A percentile compares a stretch with the other conserved stretches of the same genome.
Conservation (phyloP, 1,140 invertebrate species). For the Neodiprion lecontei region DNA sequence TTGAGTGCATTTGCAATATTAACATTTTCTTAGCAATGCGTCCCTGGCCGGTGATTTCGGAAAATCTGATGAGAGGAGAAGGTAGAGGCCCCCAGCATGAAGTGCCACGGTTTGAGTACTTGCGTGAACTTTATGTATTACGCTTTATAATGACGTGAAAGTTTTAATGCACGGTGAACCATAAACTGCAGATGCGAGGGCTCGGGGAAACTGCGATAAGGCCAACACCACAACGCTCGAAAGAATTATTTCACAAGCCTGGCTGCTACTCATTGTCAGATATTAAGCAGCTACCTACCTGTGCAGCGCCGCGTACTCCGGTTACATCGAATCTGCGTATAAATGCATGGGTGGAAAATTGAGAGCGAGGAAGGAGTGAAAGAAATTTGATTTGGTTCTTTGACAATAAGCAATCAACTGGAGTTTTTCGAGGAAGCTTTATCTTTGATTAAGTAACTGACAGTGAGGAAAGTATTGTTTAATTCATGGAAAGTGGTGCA, state of each 20-base stretch:
- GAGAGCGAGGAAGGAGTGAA: too few relatives aligned
- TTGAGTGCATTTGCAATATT: slow-evolving; percentile 3
- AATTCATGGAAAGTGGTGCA: too few relatives aligned
- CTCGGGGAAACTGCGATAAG: background rate
- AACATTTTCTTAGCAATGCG: background rate
- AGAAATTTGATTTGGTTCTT: too few relatives aligned
- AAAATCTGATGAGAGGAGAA: background rate
- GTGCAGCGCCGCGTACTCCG: too few relatives aligned
- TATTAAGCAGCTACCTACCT: too few relatives aligned
- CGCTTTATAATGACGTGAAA: slow-evolving; percentile 5
- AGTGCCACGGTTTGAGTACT: background rate
- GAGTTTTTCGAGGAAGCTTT: too few relatives aligned
- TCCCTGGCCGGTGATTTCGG: background rate
- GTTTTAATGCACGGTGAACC: background rate
- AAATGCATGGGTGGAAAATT: too few relatives aligned
- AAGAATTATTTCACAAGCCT: background rate
- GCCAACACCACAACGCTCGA: background rate
- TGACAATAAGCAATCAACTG: too few relatives aligned
- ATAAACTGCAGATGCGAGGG: background rate
- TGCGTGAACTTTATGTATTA: background rate
- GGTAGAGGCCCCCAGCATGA: background rate
- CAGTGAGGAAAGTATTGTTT: too few relatives aligned
- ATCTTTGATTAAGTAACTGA: too few relatives aligned
- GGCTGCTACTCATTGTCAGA: too few relatives aligned
- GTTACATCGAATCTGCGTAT: too few relatives aligned